Base-by-base conservation (phyloP, 1,140 invertebrate species). In the Drosophila pandora region DNA sequence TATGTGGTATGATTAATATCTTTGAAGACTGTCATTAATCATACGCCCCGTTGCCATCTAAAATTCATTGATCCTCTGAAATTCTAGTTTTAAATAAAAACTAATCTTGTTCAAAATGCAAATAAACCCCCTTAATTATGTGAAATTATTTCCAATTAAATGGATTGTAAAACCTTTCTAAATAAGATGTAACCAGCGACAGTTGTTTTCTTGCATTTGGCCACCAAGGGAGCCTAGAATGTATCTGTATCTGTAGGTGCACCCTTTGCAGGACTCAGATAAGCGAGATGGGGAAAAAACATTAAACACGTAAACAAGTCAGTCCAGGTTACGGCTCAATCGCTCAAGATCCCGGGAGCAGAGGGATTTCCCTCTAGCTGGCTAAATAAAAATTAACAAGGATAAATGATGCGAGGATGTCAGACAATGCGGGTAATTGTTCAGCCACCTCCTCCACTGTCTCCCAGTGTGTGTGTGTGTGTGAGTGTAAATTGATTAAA, bases 341-440 rank as follows among this genome's bases (percentile, higher is more conserved):
- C 80, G 71, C 68, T 84, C 80, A 83, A 57, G 60, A 69, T 48
- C 50, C 52, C 21, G 54, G 47, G 6, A 52, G 58, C 30, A 0
- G 37, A 32, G 47, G 62, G 80, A 73, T 57, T 79, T 54, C 37
- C 50, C 47, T 58, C 49, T 60, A 60, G 47, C 61, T 58, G 62
- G 58, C 80, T 84, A 79, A 84, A 84, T 79, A 84, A 84, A 84
- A 84, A 84, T 79, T 79, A 84, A 84, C 80, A 84, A 84, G 80
- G 80, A 84, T 84, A 84, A 84, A 84, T 84, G 80, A 84, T 84
- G 80, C 67, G 48, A 63, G 62, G 60, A 54, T 65, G 73, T 54
- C 50, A 59, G 59, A 37, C 65, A 69, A 47, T 69, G 65, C 39
- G 57, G 64, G 56, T 61, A 82, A 82, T 77, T 80, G 77, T 71